Evolutionary conservation across 2,797 vertebrate species (phyloP).

Genomic region (Muscicapa comitata): DNA sequence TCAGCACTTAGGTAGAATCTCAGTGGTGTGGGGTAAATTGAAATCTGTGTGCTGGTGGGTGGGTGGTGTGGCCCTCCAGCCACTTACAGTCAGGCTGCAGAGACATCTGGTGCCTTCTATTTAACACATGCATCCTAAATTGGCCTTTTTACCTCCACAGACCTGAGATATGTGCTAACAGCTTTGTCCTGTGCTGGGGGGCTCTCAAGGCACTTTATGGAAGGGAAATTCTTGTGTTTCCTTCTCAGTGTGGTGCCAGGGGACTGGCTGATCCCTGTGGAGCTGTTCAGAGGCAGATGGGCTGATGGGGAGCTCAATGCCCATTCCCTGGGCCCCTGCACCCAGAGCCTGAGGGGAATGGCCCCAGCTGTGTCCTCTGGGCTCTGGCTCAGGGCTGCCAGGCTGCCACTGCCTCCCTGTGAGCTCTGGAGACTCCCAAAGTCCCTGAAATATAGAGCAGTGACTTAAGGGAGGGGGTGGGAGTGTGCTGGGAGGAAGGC

Average conservation of each 20-base stretch:
- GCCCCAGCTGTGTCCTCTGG: background rate
- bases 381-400: background rate
- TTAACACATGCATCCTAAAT: background rate
- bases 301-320: background rate
- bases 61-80: background rate
- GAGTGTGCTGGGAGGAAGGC: background rate
- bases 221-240: background rate
- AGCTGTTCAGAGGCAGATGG: background rate
- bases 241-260: background rate
- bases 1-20: background rate
- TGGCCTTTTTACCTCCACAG: background rate
- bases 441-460: background rate
- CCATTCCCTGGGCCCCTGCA: background rate
- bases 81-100: background rate
- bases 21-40: background rate
- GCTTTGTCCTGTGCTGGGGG: background rate
- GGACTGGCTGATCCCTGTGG: fast-evolving
- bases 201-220: background rate
- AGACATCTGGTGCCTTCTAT: background rate
- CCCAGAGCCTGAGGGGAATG: fast-evolving
- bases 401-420: background rate
- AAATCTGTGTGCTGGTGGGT: background rate
- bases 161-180: background rate
- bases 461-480: background rate
- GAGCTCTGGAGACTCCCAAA: background rate